These are phyloP conservation scores for Gymnocypris eckloni DNA, from an alignment of 2,797 vertebrate species.

Conservation along the genomic window DNA sequence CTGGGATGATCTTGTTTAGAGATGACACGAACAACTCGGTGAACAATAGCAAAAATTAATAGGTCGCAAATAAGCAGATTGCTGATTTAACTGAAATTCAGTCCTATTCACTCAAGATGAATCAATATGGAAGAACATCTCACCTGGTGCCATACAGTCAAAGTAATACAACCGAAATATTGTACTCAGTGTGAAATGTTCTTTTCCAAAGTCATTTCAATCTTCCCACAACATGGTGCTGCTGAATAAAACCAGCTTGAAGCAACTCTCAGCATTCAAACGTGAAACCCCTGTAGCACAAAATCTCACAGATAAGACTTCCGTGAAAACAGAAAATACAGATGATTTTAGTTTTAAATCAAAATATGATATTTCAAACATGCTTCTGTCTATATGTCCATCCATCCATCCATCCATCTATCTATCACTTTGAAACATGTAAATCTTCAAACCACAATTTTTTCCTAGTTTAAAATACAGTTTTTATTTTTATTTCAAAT, in stretches of 20 bases:
- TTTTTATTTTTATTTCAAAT: neutral
- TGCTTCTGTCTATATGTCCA: neutral
- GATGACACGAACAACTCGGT: conserved; percentile 32
- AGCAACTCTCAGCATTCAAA: neutral
- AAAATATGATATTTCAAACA: neutral
- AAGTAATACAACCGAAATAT: conserved; percentile 46
- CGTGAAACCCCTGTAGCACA: conserved; percentile 1
- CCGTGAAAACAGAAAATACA: conserved; percentile 9
- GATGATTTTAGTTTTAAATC: conserved; percentile 9
- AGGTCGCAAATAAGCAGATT: conserved; percentile 25
- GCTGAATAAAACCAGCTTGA: conserved; percentile 42
- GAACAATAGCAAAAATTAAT: conserved; percentile 23
- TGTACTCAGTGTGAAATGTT: conserved; percentile 40
- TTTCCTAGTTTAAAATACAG: neutral
- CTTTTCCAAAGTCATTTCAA: conserved; percentile 37
- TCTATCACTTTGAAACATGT: neutral
- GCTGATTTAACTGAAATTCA: conserved; percentile 20
- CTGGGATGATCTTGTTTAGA: conserved; percentile 53
- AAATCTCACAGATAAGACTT: conserved; percentile 9
- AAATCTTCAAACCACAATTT: neutral
- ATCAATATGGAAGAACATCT: conserved; percentile 26
- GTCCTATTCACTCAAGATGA: conserved; percentile 26
- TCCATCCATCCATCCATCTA: neutral
- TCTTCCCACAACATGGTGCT: conserved; percentile 48
- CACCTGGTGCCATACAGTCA: conserved; percentile 45